Base-by-base conservation (phyloP, 1,140 invertebrate genomes). In the Drosophila ercepeae region DNA sequence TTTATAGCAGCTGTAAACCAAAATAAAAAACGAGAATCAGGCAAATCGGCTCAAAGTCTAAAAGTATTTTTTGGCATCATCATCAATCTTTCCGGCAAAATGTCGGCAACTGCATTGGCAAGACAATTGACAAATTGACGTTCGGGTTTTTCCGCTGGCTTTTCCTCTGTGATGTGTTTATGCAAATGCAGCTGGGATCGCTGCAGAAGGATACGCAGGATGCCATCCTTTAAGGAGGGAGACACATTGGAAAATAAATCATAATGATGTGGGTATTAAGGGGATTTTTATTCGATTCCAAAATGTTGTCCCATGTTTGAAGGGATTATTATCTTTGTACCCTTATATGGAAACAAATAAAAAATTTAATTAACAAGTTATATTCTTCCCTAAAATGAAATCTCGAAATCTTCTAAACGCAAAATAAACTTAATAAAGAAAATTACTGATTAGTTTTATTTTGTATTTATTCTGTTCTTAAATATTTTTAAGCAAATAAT, bases 51-150 rank as follows among this genome's bases (percentile, higher is more conserved):
- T 73, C 49, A 72, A 54, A 72, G 69, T 73, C 68, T 53, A 19
- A 72, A 48, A 73, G 69, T 52, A 63, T 52, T 73, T 52, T 73
- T 54, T 7, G 21, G 34, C 57, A 73, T 63, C 69, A 61, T 72
- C 69, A 73, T 72, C 69, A 73, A 61, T 73, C 69, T 73, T 39
- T 46, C 46, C 53, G 36, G 67, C 8, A 54, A 39, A 71, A 52
- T 71, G 46, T 71, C 45, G 46, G 32, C 54, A 68, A 67, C 46
- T 67, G 64, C 51, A 71, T 69, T 50, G 67, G 21, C 27, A 73
- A 72, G 41, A 73, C 69, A 61, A 73, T 63, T 72, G 69, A 73
- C 69, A 72, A 73, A 73, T 73, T 63, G 69, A 27, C 45, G 69
- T 14, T 61, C 27, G 49, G 42, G 53, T 4, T 41, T 63, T 72